phyloP scores from a whole-genome alignment of 2,797 vertebrate genomes.

The Mastacembelus armatus region DNA sequence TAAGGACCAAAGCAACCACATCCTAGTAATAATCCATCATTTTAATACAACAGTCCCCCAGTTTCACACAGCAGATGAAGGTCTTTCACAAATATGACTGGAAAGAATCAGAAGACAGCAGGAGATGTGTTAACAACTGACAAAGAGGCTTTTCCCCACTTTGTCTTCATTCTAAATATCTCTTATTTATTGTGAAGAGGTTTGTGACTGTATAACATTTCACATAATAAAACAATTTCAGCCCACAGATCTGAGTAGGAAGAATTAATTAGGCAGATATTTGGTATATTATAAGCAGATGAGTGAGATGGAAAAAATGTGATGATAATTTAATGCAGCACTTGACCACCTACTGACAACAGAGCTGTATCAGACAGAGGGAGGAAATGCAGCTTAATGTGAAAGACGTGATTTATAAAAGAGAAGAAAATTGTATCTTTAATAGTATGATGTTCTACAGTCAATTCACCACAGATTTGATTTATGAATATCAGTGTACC shows the following conservation, averaged over 20 bases:
- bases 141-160: not conserved
- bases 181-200: conserved; percentile 20
- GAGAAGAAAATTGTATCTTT: conserved; percentile 32
- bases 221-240: conserved; percentile 47
- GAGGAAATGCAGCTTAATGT: conserved; percentile 53
- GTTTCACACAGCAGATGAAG: conserved; percentile 58
- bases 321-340: conserved; percentile 47
- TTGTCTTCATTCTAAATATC: conserved; percentile 23
- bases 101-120: conserved; percentile 25
- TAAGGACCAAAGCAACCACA: conserved; percentile 1
- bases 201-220: conserved; percentile 21
- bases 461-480: conserved; percentile 24
- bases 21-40: conserved; percentile 20
- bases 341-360: conserved; percentile 46
- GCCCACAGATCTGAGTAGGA: conserved; percentile 37
- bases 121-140: conserved; percentile 31
- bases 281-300: conserved; percentile 35
- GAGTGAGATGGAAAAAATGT: conserved; percentile 42
- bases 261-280: conserved; percentile 49
- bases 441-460: conserved; percentile 40
- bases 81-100: conserved; percentile 47
- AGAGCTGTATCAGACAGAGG: conserved; percentile 34
- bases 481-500: conserved; percentile 25
- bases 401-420: conserved; percentile 44
- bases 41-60: not conserved